Conservation (phyloP, 2,113 vertebrate genomes). For the Jacana jacana region DNA sequence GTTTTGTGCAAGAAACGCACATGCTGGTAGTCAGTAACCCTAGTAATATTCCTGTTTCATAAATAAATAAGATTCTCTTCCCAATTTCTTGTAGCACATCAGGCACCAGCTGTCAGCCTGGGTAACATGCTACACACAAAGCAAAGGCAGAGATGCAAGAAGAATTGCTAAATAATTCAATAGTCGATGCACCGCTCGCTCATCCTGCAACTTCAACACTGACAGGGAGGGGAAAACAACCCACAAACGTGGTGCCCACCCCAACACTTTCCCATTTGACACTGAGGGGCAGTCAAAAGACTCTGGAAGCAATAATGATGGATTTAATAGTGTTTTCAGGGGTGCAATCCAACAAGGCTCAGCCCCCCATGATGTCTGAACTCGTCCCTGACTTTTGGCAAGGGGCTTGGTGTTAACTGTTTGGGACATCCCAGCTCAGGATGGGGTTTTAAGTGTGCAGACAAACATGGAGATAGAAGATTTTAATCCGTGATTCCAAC, state of each 20-base stretch:
- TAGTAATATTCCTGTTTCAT: neutral
- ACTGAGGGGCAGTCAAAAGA: neutral
- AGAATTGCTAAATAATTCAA: slow-evolving; percentile 61
- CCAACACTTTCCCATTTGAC: neutral
- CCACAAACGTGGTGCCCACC: neutral
- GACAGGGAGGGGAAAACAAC: neutral
- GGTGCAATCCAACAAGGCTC: accelerated
- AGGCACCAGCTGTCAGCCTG: neutral
- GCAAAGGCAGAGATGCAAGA: neutral
- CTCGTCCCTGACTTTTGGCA: neutral
- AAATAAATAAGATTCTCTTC: neutral
- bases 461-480: neutral
- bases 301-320: neutral
- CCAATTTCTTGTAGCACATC: neutral
- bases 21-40: neutral
- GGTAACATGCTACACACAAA: neutral
- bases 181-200: neutral
- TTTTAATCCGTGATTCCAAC: neutral
- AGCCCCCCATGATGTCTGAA: neutral
- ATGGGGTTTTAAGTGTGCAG: neutral
- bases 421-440: neutral
- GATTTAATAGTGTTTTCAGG: neutral
- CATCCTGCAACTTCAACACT: neutral
- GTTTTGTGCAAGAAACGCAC: neutral
- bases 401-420: neutral